Conservation (phyloP, 2,113 vertebrate species). For the Protomyctophum bolini region DNA sequence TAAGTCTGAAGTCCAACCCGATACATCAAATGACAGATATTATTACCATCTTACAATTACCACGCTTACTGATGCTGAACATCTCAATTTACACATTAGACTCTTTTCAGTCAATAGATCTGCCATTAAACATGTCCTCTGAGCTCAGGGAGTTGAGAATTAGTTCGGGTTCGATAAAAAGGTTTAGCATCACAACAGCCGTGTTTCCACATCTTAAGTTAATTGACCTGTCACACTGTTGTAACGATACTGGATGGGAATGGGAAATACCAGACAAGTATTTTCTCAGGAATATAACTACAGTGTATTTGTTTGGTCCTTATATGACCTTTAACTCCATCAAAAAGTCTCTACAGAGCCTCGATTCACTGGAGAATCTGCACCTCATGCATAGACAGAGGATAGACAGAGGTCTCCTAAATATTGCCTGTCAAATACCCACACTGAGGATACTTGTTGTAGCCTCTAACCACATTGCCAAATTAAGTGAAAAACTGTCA, state of each 20-base stretch:
- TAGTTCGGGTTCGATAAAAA: conserved; percentile 28
- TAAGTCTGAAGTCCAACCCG: too few species aligned
- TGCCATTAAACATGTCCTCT: too few species aligned
- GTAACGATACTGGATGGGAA: neutral
- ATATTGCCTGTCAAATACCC: conserved; percentile 54
- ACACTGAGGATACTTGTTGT: conserved; percentile 46
- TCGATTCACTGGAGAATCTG: conserved; percentile 53
- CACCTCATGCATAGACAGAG: too few species aligned
- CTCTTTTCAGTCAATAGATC: neutral
- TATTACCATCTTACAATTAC: neutral
- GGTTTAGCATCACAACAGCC: conserved; percentile 45
- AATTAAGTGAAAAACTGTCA: conserved; percentile 14
- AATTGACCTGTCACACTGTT: conserved; percentile 48
- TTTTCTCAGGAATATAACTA: conserved; percentile 53
- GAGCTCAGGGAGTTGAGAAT: conserved; percentile 9
- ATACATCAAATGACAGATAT: too few species aligned
- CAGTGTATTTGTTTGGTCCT: neutral
- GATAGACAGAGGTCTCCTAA: conserved; percentile 41
- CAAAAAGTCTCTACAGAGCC: conserved; percentile 38
- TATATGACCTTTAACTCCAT: too few species aligned
- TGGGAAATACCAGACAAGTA: conserved; percentile 46
- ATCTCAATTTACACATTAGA: neutral
- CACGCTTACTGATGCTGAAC: conserved; percentile 16
- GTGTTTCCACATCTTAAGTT: conserved; percentile 45
- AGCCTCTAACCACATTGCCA: conserved; percentile 51